Evolutionary conservation across 2,113 vertebrate genomes (phyloP).

Genomic region (Phodopus roborovskii): DNA sequence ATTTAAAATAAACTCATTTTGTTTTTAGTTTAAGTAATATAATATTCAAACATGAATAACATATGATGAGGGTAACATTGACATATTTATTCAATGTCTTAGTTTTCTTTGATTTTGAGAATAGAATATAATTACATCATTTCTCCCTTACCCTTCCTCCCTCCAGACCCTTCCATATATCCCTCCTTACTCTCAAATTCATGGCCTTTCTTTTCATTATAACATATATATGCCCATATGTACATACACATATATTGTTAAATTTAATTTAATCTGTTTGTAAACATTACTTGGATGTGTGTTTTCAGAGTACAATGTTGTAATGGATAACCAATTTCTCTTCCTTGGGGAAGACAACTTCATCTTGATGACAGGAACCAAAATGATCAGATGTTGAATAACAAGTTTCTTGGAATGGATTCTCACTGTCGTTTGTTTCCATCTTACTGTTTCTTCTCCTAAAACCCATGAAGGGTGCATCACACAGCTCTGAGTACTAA

Average conservation of each 20-base stretch:
- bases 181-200: neutral
- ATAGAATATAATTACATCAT: neutral
- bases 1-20: neutral
- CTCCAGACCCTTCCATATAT: neutral
- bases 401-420: neutral
- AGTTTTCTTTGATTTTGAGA: neutral
- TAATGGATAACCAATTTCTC: neutral
- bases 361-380: neutral
- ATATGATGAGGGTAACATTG: neutral
- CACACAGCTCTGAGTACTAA: neutral
- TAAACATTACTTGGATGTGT: neutral
- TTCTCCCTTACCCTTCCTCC: neutral
- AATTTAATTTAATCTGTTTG: neutral
- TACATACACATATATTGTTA: neutral
- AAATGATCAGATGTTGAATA: neutral
- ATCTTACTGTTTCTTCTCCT: neutral
- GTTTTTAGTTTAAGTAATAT: neutral
- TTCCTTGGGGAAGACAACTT: neutral
- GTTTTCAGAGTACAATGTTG: neutral
- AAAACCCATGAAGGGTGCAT: neutral
- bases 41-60: constrained; percentile 4
- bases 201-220: neutral
- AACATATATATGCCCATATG: too few species aligned
- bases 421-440: neutral
- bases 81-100: neutral